Percentiles rank a stretch among this genome's conserved stretches.
Evolutionary conservation across 2,113 vertebrate species (phyloP).

Genomic region (Perca schrenkii): DNA sequence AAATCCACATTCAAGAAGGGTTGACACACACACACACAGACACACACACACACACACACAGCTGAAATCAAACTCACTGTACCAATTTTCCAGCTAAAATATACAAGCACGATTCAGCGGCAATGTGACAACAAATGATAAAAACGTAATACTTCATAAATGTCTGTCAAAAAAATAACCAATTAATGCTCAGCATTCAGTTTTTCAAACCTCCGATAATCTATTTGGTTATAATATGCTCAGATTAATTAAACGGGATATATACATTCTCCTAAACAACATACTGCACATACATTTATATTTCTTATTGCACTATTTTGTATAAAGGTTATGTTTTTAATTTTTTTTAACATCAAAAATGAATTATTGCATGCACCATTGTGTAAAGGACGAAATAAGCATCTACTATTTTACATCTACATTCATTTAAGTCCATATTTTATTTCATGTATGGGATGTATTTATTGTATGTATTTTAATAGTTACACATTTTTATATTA

Average conservation of each 20-base stretch:
- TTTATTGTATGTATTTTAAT: no score
- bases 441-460: no score
- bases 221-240: neutral
- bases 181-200: neutral
- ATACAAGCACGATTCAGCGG: neutral
- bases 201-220: neutral
- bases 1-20: slow-evolving; percentile 3
- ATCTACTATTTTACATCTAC: neutral
- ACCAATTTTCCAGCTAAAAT: neutral
- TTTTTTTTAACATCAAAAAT: no score
- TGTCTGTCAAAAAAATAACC: neutral
- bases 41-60: no score
- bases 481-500: no score
- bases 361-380: no score
- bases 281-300: neutral
- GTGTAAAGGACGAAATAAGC: no score
- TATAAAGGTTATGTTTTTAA: neutral
- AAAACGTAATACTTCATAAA: neutral
- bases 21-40: no score
- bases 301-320: neutral
- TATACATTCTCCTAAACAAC: neutral
- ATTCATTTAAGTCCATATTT: no score
- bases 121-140: no score
- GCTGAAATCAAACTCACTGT: neutral
- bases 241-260: neutral